Conservation (phyloP, 30 jellyfish, hydroid and myxozoan genomes). For the Hydractinia echinata region DNA sequence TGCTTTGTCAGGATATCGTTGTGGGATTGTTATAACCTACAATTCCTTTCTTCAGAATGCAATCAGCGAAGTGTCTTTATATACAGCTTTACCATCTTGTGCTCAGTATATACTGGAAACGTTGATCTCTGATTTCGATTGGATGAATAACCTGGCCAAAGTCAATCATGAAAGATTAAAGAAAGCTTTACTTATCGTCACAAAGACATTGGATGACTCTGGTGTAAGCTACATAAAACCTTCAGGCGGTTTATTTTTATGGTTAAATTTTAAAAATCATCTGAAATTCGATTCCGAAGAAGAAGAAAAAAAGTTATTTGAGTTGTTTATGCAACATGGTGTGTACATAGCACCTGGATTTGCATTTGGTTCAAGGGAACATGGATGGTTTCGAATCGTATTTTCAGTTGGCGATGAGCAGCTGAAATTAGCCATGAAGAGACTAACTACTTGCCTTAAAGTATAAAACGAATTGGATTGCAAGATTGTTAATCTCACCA, state of each 20-base stretch:
- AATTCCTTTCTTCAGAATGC: constrained; percentile 34
- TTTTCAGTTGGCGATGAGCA: constrained; percentile 23
- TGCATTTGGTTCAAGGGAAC: constrained; percentile 47
- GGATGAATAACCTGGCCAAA: constrained; percentile 45
- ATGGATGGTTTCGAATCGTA: constrained; percentile 68
- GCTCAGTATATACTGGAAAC: constrained; percentile 33
- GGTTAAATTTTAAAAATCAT: constrained; percentile 48
- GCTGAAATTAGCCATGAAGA: constrained; percentile 27
- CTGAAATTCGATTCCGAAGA: constrained; percentile 29
- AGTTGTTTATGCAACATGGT: constrained; percentile 42
- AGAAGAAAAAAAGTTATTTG: constrained; percentile 47
- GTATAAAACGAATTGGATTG: too few species aligned
- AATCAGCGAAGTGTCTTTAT: constrained; percentile 37
- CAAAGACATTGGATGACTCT: constrained; percentile 8
- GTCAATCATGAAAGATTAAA: constrained; percentile 27
- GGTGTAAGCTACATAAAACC: constrained; percentile 37
- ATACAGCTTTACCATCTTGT: constrained; percentile 46
- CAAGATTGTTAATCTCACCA: too few species aligned
- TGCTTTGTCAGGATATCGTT: constrained; percentile 59
- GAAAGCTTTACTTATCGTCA: constrained; percentile 20
- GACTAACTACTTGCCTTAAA: constrained; percentile 16
- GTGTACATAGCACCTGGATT: constrained; percentile 52
- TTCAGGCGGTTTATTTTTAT: constrained; percentile 50
- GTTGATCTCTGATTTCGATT: constrained; percentile 43
- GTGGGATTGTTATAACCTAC: constrained; percentile 55